Evolutionary conservation across 1,140 invertebrate genomes (phyloP), one percentile per base, ranked within the genome.

Genomic region (Scaptomyza montana): DNA sequence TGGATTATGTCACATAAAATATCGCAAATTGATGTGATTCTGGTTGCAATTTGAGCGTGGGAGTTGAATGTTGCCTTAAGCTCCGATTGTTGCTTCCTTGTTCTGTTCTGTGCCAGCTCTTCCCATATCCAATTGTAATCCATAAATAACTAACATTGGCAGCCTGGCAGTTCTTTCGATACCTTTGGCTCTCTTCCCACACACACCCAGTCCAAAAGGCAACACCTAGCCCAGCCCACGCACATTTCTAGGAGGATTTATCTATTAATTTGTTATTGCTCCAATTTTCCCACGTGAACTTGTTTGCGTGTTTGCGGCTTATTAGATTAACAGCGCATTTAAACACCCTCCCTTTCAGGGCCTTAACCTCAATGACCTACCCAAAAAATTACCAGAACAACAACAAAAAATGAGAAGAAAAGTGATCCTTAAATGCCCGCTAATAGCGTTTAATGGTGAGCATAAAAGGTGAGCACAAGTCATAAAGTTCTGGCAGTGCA

Each of bases 241-340:
- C 77, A 39, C 46, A 63, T 51, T 55, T 60, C 45, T 55, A 47
- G 33, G 21, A 28, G 25, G 25, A 41, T 21, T 43, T 49, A 49
- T 70, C 62, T 62, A 60, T 75, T 60, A 59, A 70, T 75, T 75
- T 74, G 66, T 63, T 66, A 46, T 56, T 89, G 85, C 79, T 89
- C 84, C 85, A 87, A 57, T 87, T 89, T 90, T 90, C 87, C 81
- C 81, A 90, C 73, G 86, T 87, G 78, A 87, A 86, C 87, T 86
- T 87, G 75, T 80, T 90, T 74, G 86, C 86, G 86, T 90, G 86
- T 64, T 82, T 54, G 71, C 67, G 67, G 74, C 78, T 87, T 82
- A 90, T 90, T 90, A 87, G 82, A 89, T 89, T 86, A 89, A 74
- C 66, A 62, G 63, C 57, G 73, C 54, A 46, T 55, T 78, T 61